These are phyloP conservation scores for Prenolepis imparis DNA, from an alignment of 2,888 invertebrate genomes.

Conservation along the genomic window DNA sequence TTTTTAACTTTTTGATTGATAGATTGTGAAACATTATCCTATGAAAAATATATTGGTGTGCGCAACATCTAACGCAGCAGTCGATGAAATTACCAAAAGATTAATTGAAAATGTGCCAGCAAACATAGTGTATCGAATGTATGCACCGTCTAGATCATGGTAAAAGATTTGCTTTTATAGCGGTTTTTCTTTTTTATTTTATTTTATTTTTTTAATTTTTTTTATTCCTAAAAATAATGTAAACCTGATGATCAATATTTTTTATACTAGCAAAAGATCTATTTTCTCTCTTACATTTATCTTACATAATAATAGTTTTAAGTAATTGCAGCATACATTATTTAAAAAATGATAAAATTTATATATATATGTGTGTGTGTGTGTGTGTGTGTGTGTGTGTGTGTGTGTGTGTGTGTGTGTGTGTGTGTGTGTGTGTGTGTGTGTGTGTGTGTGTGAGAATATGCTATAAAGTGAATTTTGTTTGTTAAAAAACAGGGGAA, in stretches of 20 bases:
- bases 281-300: background rate
- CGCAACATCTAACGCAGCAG: slow-evolving; percentile 91
- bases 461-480: slow-evolving; percentile 17
- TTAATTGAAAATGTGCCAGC: slow-evolving; percentile 83
- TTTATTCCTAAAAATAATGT: background rate
- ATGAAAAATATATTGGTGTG: slow-evolving; percentile 88
- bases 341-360: background rate
- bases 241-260: background rate
- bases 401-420: too few species aligned
- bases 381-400: too few species aligned
- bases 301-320: background rate
- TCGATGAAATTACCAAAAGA: slow-evolving; percentile 89
- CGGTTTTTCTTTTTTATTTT: too few species aligned
- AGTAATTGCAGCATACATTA: background rate
- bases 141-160: slow-evolving; percentile 74
- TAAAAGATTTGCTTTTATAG: slow-evolving; percentile 55
- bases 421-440: too few species aligned
- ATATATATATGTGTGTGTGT: background rate
- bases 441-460: too few species aligned
- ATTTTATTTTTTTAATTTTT: too few species aligned
- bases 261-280: background rate
- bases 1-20: slow-evolving; percentile 46
- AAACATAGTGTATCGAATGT: slow-evolving; percentile 86
- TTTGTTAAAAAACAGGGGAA: slow-evolving; percentile 35
- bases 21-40: slow-evolving; percentile 82